Conservation (phyloP, 2,113 vertebrate species). For the Perccottus glenii region DNA sequence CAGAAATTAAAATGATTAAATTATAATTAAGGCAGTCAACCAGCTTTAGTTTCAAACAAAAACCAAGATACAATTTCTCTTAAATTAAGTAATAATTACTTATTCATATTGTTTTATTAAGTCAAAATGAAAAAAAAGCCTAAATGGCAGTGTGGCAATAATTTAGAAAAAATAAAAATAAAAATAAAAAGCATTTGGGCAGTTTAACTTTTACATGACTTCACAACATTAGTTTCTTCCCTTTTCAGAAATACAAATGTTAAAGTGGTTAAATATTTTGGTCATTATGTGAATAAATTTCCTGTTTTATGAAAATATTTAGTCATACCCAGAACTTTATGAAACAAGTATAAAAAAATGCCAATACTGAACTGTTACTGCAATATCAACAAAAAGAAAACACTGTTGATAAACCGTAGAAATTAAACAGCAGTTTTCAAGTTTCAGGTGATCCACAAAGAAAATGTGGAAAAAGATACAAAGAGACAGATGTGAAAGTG, state of each 20-base stretch:
- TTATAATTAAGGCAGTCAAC: constrained; percentile 61
- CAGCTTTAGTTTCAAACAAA: constrained; percentile 38
- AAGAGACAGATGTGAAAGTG: constrained; percentile 7
- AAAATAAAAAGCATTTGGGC: constrained; percentile 39
- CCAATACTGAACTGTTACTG: constrained; percentile 48
- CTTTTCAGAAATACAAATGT: constrained; percentile 35
- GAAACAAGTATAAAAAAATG: constrained; percentile 35
- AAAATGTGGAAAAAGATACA: constrained; percentile 26
- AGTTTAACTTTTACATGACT: constrained; percentile 28
- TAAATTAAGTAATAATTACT: constrained; percentile 51
- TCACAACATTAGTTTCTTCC: constrained; percentile 31
- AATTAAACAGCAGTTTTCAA: constrained; percentile 27
- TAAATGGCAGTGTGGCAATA: constrained; percentile 63
- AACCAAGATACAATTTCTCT: constrained; percentile 34
- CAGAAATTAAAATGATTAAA: constrained; percentile 47
- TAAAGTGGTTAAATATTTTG: constrained; percentile 11
- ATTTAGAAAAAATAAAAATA: constrained; percentile 38
- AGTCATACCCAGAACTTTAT: constrained; percentile 24
- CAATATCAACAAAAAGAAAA: constrained; percentile 26
- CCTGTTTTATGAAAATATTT: neutral
- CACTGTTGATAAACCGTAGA: constrained; percentile 14
- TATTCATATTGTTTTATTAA: constrained; percentile 47
- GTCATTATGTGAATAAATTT: constrained; percentile 12
- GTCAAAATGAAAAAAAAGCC: constrained; percentile 37
- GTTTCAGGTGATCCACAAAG: constrained; percentile 23